Percentiles rank a stretch among this genome's conserved stretches.
These are phyloP conservation scores for Lepidurus couesii DNA, from an alignment of 1,140 invertebrate species.

Conservation along the genomic window DNA sequence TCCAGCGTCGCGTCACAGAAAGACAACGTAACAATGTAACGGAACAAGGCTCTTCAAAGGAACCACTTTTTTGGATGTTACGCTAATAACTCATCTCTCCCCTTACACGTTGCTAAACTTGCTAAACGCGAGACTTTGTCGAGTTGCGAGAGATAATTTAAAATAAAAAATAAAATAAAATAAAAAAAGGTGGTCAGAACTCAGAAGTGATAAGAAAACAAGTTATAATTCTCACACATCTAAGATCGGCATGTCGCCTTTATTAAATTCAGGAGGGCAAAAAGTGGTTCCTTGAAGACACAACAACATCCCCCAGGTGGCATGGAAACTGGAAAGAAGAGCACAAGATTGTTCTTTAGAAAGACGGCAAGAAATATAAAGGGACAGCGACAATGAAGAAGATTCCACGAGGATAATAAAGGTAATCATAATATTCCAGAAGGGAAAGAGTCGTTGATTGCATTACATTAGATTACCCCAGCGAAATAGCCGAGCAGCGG, in stretches of 20 bases:
- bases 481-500: conserved; percentile 6
- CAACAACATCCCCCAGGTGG: neutral
- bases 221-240: neutral
- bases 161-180: neutral
- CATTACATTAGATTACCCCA: neutral
- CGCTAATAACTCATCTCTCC: neutral
- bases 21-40: neutral
- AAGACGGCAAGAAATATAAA: conserved; percentile 1
- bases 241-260: neutral
- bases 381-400: conserved; percentile 16
- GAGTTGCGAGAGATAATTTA: neutral
- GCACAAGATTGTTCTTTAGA: conserved; percentile 13
- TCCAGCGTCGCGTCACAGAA: neutral
- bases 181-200: neutral
- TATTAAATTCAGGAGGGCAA: neutral
- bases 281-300: conserved; percentile 26
- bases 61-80: neutral
- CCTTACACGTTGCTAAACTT: neutral
- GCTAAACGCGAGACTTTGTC: neutral
- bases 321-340: conserved; percentile 26
- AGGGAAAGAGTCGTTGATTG: conserved; percentile 12
- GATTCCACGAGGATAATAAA: neutral
- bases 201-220: neutral
- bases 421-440: neutral
- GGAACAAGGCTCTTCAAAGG: neutral